Evolutionary conservation across 2,888 invertebrate species (phyloP), one percentile per base, ranked within the genome.

Genomic region (Villa cingulata): DNA sequence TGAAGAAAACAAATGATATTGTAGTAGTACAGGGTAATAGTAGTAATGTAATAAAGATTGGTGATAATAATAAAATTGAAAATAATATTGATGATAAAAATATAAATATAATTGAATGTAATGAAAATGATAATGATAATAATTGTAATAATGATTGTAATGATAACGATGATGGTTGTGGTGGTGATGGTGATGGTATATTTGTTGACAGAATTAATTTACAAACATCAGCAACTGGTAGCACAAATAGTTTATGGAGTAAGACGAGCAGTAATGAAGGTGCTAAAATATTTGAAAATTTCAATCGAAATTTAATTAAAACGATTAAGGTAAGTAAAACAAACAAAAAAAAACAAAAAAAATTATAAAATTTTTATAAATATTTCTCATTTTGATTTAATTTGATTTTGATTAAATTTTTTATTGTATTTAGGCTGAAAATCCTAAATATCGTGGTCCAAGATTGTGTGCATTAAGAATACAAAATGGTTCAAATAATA

Each of bases 401-500:
- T n/a, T n/a, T n/a, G n/a, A n/a, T n/a, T n/a, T n/a, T n/a, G n/a
- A n/a, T 1, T 43, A 27, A n/a, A 7, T 16, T 23, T 23, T 23
- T 23, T 7, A 23, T 23, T 23, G 7, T 23, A 23, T 7, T 23
- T 23, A 70, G 70, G 67, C 70, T 59, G 70, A 70, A 55, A 70
- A 70, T 58, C 68, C 69, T 12, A 66, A 66, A 50, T 56, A 68
- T 49, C 62, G 62, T 14, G 85, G 85, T 1, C 84, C 86, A 2
- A 73, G 86, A 52, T 79, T 83, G 57, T 86, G 86, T 59, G 81
- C 86, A 45, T 74, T 86, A 60, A 74, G 84, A 36, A 74, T 86
- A 58, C 85, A 85, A 58, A 80, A 80, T 7, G 85, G 84, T 7
- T 83, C 84, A 14, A 85, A 82, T 61, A 87, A 86, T 62, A 84